Base-by-base conservation (phyloP, 1,140 invertebrate species). In the Drosophila lacertosa region DNA sequence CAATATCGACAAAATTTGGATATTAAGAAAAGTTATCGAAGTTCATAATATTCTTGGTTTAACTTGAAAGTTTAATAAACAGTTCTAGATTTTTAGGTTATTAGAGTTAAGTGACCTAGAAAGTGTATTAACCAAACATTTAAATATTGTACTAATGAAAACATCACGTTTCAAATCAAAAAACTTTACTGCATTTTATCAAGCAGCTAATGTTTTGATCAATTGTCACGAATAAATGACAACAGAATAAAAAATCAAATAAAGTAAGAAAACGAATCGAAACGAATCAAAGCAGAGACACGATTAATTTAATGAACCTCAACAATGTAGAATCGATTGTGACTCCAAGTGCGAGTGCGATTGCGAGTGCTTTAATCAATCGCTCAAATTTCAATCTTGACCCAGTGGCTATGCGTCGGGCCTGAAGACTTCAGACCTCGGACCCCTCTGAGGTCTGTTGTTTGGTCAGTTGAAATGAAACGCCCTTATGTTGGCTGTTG, bases 371-470 rank as follows among this genome's bases (percentile, higher is more conserved):
- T 64, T 86, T 76, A 86, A 80, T 83, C 80, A 86, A 72, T 86
- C 76, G 72, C 35, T 84, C 72, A 71, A 74, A 64, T 69, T 76
- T 80, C 80, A 84, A 86, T 84, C 80, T 84, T 84, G 80, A 83
- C 80, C 80, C 76, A 83, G 63, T 76, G 55, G 32, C 47, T 26
- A 35, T 37, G 54, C 39, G 37, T 55, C 70, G 47, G 55, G 50
- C 50, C 55, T 59, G 33, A 20, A 67, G 59, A 33, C 70, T 44
- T 65, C 47, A 67, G 59, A 33, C 70, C 51, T 65, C 47, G 20
- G 39, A 24, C 47, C 50, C 54, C 40, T 24, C 10, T n/a, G n/a
- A 45, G 60, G 60, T 55, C 60, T 63, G 20, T n/a, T n/a, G n/a
- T n/a, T n/a, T n/a, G 33, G 29, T 22, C n/a, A n/a, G n/a, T n/a